Conservation (phyloP, 1,140 invertebrate genomes). For the Sitophilus oryzae region DNA sequence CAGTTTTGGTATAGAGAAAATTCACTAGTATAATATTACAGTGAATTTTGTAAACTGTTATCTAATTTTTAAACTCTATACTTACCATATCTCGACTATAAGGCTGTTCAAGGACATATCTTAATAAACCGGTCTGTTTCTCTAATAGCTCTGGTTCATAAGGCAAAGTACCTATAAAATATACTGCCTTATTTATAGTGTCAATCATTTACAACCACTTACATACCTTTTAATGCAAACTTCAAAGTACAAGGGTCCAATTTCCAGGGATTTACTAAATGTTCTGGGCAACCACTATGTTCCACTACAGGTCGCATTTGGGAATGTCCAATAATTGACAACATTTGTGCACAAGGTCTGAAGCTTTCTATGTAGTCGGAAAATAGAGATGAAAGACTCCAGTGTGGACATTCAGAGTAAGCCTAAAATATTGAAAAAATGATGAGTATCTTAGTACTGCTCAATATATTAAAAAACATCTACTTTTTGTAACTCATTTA, state of each 20-base stretch:
- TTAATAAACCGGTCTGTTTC: conserved; percentile 79
- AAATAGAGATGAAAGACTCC: conserved; percentile 81
- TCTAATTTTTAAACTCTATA: too few relatives aligned
- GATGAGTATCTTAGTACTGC: too few relatives aligned
- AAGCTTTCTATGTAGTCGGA: conserved; percentile 90
- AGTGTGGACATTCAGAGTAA: conserved; percentile 83
- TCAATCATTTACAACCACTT: background rate
- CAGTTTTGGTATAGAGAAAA: too few relatives aligned
- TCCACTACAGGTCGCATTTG: conserved; percentile 92
- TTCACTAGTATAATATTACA: too few relatives aligned
- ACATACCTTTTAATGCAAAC: conserved; percentile 71
- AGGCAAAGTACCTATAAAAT: conserved; percentile 65
- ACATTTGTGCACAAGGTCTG: conserved; percentile 87
- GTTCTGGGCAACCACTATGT: conserved; percentile 82
- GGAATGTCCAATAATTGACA: conserved; percentile 83
- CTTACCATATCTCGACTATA: conserved; percentile 92
- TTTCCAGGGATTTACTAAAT: conserved; percentile 86
- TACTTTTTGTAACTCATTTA: conserved; percentile 85
- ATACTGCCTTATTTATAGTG: background rate
- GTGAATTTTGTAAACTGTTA: too few relatives aligned
- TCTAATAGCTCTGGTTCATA: conserved; percentile 85
- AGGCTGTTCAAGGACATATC: conserved; percentile 90
- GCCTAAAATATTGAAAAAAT: conserved; percentile 40
- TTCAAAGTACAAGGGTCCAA: conserved; percentile 78
- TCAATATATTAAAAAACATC: background rate